Evolutionary conservation across 2,888 invertebrate genomes (phyloP).

Genomic region (Callinectes sapidus): DNA sequence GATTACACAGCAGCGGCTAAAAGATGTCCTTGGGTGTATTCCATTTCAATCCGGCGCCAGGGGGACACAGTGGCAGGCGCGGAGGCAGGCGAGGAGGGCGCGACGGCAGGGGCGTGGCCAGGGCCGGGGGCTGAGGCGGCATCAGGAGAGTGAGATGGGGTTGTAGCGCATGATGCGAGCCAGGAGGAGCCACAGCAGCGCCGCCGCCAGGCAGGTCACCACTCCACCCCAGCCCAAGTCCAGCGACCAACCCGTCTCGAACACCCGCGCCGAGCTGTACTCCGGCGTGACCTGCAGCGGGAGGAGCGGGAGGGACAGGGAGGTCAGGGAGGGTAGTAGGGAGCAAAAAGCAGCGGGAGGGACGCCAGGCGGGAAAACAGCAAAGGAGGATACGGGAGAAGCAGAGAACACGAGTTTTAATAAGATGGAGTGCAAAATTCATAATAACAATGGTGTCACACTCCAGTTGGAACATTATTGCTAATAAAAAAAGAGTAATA

Average conservation of each 20-base stretch:
- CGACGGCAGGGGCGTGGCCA: constrained; percentile 45
- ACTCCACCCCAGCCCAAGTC: constrained; percentile 85
- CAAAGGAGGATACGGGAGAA: not conserved
- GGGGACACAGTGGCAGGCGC: constrained; percentile 46
- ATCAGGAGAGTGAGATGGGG: constrained; percentile 72
- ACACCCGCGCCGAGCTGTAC: constrained; percentile 63
- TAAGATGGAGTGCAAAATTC: not conserved
- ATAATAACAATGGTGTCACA: not conserved
- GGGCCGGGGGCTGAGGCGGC: constrained; percentile 44
- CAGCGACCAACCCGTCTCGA: constrained; percentile 75
- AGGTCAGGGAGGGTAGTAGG: not conserved
- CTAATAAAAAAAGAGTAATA: not conserved
- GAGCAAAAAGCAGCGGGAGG: not conserved
- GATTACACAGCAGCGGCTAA: constrained; percentile 36
- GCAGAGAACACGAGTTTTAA: not conserved
- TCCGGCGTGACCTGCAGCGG: constrained; percentile 67
- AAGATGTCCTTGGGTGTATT: not conserved
- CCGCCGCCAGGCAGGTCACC: constrained; percentile 87
- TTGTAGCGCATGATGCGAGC: constrained; percentile 73
- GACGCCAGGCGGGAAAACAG: not conserved
- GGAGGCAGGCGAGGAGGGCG: constrained; percentile 53
- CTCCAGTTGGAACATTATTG: not conserved
- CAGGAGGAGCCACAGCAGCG: constrained; percentile 77
- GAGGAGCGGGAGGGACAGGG: not conserved
- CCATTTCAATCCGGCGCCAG: constrained; percentile 40